Base-by-base conservation (phyloP, 2,113 vertebrate genomes). In the Upupa epops region DNA sequence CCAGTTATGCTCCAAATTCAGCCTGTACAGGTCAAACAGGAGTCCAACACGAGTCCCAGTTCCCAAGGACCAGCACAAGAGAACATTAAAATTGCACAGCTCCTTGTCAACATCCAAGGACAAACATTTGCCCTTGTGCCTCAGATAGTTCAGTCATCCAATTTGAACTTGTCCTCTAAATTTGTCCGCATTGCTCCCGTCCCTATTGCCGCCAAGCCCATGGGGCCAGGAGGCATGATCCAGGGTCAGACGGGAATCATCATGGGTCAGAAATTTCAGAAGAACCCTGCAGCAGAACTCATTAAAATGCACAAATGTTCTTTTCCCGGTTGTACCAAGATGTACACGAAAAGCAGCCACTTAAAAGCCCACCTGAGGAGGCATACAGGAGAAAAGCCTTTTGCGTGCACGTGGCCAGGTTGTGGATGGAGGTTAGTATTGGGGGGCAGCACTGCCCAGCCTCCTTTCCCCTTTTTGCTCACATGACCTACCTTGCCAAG, bases 261-360 rank as follows among this genome's bases (percentile, higher is more conserved):
- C 60, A 81, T 98, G 95, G 97, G 98, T 90, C 98, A 98, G 95
- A 99, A 98, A 97, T 98, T 99, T 96, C 98, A 98, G 95, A 99
- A 99, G 97, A 99, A 98, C 83, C 98, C 98, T 2, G 97, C 98
- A 54, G 98, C 98, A 3, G 99, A 99, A 97, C 98, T 99, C 71
- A 98, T 99, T 96, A 99, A 99, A 98, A 99, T 99, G 99, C 99
- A 99, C 96, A 99, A 99, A 97, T 99, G 99, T 92, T 98, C 98
- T 96, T 99, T 99, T 86, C 98, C 98, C 2, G 98, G 99, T 74
- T 99, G 99, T 97, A 98, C 97, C 96, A 99, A 99, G 98, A 99
- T 99, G 98, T 99, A 99, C 97, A 99, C 99, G 16, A 99, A 99
- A 96, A 99, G 99, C 97, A 99, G 99, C 94, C 99, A 99, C 91